Evolutionary conservation across 2,797 vertebrate species (phyloP).

Genomic region (Acanthornis magna): DNA sequence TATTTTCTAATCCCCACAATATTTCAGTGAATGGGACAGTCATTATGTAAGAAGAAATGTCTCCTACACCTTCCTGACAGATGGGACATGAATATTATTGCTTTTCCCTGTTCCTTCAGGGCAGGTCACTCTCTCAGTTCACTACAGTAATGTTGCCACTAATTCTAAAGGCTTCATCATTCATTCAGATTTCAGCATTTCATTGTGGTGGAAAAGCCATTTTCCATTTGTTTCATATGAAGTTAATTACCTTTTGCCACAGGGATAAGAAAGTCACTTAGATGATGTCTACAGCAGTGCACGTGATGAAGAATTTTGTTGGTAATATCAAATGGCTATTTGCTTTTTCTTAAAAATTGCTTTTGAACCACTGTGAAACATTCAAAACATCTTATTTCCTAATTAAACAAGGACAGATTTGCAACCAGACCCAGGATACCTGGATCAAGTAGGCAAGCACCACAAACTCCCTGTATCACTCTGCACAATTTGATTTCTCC

Average conservation of each 20-base stretch:
- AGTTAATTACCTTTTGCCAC: slow-evolving; percentile 58
- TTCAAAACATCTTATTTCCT: background rate
- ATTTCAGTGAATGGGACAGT: slow-evolving; percentile 60
- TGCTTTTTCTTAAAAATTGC: background rate
- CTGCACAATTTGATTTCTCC: background rate
- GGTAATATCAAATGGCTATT: background rate
- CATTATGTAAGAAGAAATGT: slow-evolving; percentile 53
- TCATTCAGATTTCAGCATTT: slow-evolving; percentile 60
- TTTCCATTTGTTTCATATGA: slow-evolving; percentile 22
- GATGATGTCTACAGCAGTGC: background rate
- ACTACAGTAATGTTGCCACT: slow-evolving; percentile 22
- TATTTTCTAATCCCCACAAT: slow-evolving; percentile 61
- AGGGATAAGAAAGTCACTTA: background rate
- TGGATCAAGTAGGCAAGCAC: background rate
- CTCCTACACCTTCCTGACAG: slow-evolving; percentile 60
- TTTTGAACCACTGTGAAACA: background rate
- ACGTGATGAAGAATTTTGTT: background rate
- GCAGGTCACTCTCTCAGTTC: slow-evolving; percentile 41
- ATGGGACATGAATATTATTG: slow-evolving; percentile 44
- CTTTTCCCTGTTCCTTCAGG: slow-evolving; percentile 59
- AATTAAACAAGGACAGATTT: background rate
- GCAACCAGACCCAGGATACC: background rate
- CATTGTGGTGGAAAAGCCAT: slow-evolving; percentile 34
- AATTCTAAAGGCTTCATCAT: slow-evolving; percentile 63
- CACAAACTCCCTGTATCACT: background rate